These are phyloP conservation scores for Artibeus lituratus DNA, from an alignment of 2,797 vertebrate species.

Conservation along the genomic window DNA sequence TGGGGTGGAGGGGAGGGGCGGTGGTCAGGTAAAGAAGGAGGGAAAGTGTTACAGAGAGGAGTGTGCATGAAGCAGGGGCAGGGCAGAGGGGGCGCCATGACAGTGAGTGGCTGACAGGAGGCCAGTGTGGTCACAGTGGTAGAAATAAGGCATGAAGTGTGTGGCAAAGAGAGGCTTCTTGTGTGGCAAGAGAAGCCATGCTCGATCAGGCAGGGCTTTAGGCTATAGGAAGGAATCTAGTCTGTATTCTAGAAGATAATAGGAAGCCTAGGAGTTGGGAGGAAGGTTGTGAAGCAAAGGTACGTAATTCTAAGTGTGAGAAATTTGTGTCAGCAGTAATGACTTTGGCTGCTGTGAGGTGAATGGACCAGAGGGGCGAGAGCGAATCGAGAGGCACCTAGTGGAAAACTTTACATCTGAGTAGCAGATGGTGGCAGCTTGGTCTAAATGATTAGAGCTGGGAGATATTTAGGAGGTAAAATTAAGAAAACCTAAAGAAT, in stretches of 20 bases:
- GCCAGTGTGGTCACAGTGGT: not conserved
- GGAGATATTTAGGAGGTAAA: not conserved
- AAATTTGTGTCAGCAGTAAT: not conserved
- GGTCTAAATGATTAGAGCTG: not conserved
- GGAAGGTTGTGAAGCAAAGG: not conserved
- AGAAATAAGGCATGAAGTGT: rapidly evolving
- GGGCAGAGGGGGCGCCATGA: not conserved
- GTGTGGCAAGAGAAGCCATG: no score
- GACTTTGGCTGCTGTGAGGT: not conserved
- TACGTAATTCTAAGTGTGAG: not conserved
- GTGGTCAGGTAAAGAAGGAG: not conserved
- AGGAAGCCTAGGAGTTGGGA: not conserved
- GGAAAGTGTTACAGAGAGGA: not conserved
- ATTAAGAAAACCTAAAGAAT: not conserved
- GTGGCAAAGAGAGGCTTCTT: rapidly evolving
- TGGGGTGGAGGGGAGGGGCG: no score
- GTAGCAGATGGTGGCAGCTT: not conserved
- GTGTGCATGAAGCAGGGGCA: not conserved
- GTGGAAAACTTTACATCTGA: not conserved
- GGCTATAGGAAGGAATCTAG: not conserved
- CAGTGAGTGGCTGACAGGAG: no score
- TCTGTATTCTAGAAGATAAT: not conserved
- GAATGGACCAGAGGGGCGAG: not conserved
- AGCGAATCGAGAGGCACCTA: no score
- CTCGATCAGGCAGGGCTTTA: not conserved